These are phyloP conservation scores for Yponomeuta cagnagella DNA, from an alignment of 2,888 invertebrate genomes.

Conservation along the genomic window DNA sequence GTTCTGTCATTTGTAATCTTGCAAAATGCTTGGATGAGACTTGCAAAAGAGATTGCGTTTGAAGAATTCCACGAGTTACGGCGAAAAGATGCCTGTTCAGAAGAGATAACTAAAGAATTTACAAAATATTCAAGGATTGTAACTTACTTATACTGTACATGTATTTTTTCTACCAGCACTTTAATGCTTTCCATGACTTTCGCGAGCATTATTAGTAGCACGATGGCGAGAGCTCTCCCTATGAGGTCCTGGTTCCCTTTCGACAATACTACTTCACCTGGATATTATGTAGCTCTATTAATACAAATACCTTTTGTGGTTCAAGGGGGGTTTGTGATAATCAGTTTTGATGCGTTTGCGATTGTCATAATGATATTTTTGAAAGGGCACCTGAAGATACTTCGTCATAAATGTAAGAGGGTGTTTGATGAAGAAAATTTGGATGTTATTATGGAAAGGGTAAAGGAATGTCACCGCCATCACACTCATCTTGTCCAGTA, in stretches of 20 bases:
- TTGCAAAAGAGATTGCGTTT: constrained; percentile 31
- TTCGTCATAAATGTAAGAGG: constrained; percentile 34
- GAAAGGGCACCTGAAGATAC: constrained; percentile 47
- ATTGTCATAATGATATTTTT: constrained; percentile 49
- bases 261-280: constrained; percentile 43
- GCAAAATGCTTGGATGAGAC: constrained; percentile 27
- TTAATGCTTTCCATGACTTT: constrained; percentile 37
- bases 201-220: constrained; percentile 34
- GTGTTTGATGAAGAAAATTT: constrained; percentile 31
- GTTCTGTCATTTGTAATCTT: background rate
- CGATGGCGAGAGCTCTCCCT: constrained; percentile 44
- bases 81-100: constrained; percentile 24
- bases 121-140: constrained; percentile 41
- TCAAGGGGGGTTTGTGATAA: constrained; percentile 40
- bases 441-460: constrained; percentile 27
- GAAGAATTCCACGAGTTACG: constrained; percentile 36
- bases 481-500: constrained; percentile 45
- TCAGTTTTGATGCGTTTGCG: constrained; percentile 42
- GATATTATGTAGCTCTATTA: constrained; percentile 36
- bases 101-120: constrained; percentile 33
- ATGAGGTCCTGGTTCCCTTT: constrained; percentile 56
- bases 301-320: constrained; percentile 36
- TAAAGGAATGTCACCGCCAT: constrained; percentile 49
- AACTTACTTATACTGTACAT: constrained; percentile 42
- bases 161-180: constrained; percentile 36